These are phyloP conservation scores for Philopotamus ludificatus DNA, from an alignment of 1,140 invertebrate species.

Conservation along the genomic window DNA sequence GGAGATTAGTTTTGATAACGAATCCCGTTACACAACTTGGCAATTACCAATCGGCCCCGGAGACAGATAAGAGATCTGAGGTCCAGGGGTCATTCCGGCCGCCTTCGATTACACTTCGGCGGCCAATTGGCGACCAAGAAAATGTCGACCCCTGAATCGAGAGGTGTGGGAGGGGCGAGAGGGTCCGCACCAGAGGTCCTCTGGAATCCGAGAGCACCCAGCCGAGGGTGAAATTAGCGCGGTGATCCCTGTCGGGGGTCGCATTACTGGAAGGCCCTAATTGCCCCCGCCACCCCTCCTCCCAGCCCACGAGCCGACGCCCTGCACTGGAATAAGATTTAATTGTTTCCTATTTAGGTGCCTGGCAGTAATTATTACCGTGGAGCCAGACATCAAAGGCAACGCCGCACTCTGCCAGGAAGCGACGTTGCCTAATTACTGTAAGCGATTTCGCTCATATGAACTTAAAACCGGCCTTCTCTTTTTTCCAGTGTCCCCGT, in stretches of 20 bases:
- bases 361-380: constrained; percentile 21
- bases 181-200: too few species aligned
- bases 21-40: too few species aligned
- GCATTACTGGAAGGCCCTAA: background rate
- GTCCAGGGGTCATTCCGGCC: background rate
- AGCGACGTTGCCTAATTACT: constrained; percentile 8
- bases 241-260: background rate
- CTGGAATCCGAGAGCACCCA: background rate
- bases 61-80: background rate
- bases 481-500: background rate
- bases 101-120: background rate
- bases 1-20: too few species aligned
- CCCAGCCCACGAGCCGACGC: background rate
- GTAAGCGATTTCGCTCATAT: background rate
- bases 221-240: constrained; percentile 2
- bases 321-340: constrained; percentile 24
- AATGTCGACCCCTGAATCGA: background rate
- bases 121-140: background rate
- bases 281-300: background rate
- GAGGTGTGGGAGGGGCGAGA: too few species aligned
- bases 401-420: background rate
- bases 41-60: background rate
- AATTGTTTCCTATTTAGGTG: constrained; percentile 27
- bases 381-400: constrained; percentile 22
- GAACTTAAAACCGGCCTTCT: background rate